These are phyloP conservation scores for Ommatoiulus sabulosus DNA, from an alignment of 2,888 invertebrate genomes.

Conservation along the genomic window DNA sequence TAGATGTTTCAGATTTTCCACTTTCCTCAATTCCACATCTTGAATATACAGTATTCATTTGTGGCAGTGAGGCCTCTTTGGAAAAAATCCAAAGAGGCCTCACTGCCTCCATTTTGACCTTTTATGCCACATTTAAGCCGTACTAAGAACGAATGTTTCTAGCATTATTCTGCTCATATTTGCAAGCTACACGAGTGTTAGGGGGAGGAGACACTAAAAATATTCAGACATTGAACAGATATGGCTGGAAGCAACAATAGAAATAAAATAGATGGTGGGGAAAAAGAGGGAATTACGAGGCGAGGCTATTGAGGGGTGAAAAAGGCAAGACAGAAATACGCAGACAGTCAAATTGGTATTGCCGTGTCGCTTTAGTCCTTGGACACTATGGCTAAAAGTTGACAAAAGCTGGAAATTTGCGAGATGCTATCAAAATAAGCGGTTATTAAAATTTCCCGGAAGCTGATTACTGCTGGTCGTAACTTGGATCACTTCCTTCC, in stretches of 20 bases:
- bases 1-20: no score
- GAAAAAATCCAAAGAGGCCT: no score
- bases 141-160: not conserved
- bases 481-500: not conserved
- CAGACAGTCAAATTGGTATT: not conserved
- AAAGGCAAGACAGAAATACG: not conserved
- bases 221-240: not conserved
- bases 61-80: not conserved
- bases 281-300: not conserved
- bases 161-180: not conserved
- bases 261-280: constrained; percentile 1
- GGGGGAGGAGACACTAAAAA: not conserved
- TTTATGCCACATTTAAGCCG: not conserved
- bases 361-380: not conserved
- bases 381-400: not conserved
- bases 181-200: not conserved
- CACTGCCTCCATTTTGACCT: not conserved
- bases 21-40: not conserved
- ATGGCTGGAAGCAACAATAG: constrained; percentile 1
- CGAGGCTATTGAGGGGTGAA: not conserved
- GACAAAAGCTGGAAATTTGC: not conserved
- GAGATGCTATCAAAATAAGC: not conserved
- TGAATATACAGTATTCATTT: not conserved
- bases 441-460: not conserved
- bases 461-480: not conserved